Conservation (phyloP, 2,797 vertebrate genomes). For the Champsocephalus esox region DNA sequence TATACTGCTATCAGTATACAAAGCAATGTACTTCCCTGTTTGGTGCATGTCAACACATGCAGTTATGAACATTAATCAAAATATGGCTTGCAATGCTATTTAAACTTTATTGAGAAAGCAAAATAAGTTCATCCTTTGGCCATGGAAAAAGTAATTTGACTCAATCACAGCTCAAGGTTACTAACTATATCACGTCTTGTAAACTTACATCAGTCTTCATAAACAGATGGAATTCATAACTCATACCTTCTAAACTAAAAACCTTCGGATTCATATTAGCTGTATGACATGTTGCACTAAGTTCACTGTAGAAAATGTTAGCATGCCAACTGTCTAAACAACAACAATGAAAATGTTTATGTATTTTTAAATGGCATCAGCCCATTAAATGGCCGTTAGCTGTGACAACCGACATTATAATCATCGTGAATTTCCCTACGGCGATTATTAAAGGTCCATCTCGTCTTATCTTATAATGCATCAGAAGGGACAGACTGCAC, state of each 20-base stretch:
- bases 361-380: too few species aligned
- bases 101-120: neutral
- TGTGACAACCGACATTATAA: too few species aligned
- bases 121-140: neutral
- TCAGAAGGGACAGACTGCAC: too few species aligned
- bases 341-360: neutral
- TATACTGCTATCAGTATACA: too few species aligned
- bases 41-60: neutral
- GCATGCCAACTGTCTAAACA: too few species aligned
- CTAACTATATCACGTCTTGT: neutral
- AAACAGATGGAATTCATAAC: neutral
- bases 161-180: neutral
- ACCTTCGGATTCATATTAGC: too few species aligned
- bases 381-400: too few species aligned
- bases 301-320: neutral
- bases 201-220: neutral
- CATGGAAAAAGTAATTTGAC: neutral
- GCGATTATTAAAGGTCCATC: too few species aligned
- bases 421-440: too few species aligned
- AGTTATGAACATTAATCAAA: neutral
- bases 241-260: neutral
- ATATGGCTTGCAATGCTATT: neutral
- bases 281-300: neutral
- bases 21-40: neutral
- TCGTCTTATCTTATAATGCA: too few species aligned